Percentiles rank a stretch among this genome's conserved stretches.
Conservation (phyloP, 2,797 vertebrate species). For the Pipistrellus nathusii region DNA sequence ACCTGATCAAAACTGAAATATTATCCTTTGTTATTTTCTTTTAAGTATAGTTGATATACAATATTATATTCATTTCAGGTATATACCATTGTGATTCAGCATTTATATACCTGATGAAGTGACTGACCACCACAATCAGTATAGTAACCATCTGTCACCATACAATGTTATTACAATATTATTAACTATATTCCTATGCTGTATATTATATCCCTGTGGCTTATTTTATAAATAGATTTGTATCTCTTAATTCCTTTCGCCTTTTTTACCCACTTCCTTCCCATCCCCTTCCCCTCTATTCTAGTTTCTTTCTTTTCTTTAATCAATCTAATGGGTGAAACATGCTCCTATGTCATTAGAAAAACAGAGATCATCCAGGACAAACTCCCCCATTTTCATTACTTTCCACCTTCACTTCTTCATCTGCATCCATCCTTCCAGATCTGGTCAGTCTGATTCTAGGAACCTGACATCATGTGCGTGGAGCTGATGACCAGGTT, state of each 20-base stretch:
- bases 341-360: not conserved
- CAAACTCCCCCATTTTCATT: not conserved
- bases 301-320: not conserved
- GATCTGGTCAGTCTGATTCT: not conserved
- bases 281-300: no score
- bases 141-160: not conserved
- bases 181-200: not conserved
- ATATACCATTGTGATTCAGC: not conserved
- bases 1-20: not conserved
- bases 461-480: not conserved
- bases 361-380: not conserved
- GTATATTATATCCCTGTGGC: not conserved
- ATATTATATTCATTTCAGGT: not conserved
- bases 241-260: not conserved
- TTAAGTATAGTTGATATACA: not conserved
- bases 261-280: not conserved
- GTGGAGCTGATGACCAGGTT: constrained; percentile 28
- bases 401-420: not conserved
- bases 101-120: not conserved
- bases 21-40: not conserved
- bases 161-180: not conserved
- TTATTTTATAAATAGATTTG: not conserved
- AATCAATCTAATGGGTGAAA: not conserved
- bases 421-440: not conserved
- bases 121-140: not conserved